Evolutionary conservation across 2,113 vertebrate genomes (phyloP), one percentile per base, ranked within the genome.

Genomic region (Varanus komodoensis): DNA sequence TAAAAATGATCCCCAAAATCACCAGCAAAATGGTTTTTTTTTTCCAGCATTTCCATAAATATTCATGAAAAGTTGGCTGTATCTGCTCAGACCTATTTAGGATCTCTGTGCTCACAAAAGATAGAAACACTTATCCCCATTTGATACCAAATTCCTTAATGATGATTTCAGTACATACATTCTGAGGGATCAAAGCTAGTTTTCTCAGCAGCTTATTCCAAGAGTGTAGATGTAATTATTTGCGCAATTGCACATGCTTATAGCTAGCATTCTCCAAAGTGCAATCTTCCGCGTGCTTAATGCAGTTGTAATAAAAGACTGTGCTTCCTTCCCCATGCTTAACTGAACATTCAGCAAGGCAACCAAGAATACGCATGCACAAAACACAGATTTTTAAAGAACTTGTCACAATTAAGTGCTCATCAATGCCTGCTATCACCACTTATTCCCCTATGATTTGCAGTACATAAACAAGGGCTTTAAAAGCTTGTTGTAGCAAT

Each of bases 281-380:
- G 3, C n/a, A 89, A 34, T 83, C 90, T 34, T 83, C 91, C 75
- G 71, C 44, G 34, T 64, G 6, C 27, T 89, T 89, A 88, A 92
- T 84, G 32, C 11, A 90, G 88, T 93, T 88, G 89, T 86, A 90
- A 90, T 92, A 92, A 93, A 92, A 1, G 50, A 67, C 1, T 57
- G 34, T 84, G 87, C 85, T 89, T 6, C 90, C 14, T 32, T 81
- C 38, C 67, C 82, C 87, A 79, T 68, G 68, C 50, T 78, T 90
- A 92, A 77, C n/a, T 9, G 32, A 93, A 79, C 0, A 0, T 84
- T 90, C 50, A 92, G 93, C 29, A 7, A 7, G 5, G n/a, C 84
- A 89, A 80, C 64, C 89, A 87, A 91, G 2, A 92, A 8, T 50
- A 84, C 19, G 23, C 21, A 44, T 0, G 50, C 64, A 17, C n/a